phyloP scores from a whole-genome alignment of 2,797 vertebrate genomes.

The Alectoris magna region DNA sequence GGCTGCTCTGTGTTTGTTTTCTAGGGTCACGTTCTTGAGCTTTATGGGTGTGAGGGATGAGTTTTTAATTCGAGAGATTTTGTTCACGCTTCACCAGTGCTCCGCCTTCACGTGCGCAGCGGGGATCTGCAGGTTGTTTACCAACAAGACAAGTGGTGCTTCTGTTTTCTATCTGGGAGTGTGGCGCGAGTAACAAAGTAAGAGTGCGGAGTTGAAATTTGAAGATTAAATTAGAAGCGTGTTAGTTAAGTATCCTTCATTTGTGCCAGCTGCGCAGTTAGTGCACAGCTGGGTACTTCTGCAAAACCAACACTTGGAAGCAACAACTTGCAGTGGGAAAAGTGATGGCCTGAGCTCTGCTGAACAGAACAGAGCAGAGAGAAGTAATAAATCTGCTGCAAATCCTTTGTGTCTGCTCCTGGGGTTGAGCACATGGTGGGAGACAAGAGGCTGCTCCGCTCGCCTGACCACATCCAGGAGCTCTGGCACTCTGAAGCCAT shows the following conservation, averaged over 20 bases:
- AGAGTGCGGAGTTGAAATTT: not conserved
- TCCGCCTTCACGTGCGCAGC: not conserved
- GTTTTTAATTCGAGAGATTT: not conserved
- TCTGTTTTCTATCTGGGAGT: not conserved
- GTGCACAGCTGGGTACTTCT: not conserved
- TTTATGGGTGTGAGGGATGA: not conserved
- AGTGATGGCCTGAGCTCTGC: accelerated
- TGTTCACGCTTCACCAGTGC: accelerated
- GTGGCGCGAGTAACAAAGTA: not conserved
- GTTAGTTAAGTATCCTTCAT: no score
- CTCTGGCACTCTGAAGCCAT: slow-evolving; percentile 27
- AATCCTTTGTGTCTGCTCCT: not conserved
- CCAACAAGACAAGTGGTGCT: not conserved
- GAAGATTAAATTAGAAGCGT: accelerated
- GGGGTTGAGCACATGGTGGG: not conserved
- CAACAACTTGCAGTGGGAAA: not conserved
- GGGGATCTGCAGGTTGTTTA: not conserved
- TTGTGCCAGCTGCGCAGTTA: not conserved
- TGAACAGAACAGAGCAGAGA: not conserved
- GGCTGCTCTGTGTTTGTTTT: slow-evolving; percentile 5
- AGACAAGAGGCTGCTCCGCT: not conserved
- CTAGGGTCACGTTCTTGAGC: not conserved
- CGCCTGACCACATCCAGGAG: slow-evolving; percentile 24
- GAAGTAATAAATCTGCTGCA: not conserved
- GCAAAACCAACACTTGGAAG: accelerated